Conservation (phyloP, 53 echinoderm and acorn worm species). For the Zoroaster sp. region DNA sequence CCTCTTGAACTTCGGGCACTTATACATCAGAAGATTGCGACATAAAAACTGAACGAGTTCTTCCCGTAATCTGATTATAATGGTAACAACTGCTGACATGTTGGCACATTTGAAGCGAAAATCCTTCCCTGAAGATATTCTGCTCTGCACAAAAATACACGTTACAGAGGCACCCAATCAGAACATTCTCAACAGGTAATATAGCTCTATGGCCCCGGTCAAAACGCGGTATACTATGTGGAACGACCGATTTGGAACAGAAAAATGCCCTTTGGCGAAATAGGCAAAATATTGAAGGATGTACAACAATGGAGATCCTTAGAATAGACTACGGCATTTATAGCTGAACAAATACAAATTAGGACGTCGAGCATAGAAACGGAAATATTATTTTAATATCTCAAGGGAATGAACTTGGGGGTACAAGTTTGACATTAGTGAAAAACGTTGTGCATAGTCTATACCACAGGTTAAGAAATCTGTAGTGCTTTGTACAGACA, state of each 20-base stretch:
- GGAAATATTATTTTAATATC: conserved; percentile 48
- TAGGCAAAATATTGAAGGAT: background rate
- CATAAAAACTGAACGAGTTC: background rate
- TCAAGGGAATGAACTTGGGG: background rate
- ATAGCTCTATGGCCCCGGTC: background rate
- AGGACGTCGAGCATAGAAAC: conserved; percentile 39
- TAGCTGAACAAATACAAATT: conserved; percentile 36
- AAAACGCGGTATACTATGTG: background rate
- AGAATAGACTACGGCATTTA: background rate
- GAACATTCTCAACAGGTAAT: background rate
- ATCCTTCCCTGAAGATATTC: conserved; percentile 39
- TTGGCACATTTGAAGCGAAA: conserved; percentile 6
- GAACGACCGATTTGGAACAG: background rate
- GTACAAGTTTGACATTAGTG: conserved; percentile 11
- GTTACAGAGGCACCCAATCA: background rate
- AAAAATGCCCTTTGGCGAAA: background rate
- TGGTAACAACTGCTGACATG: conserved; percentile 34
- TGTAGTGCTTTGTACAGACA: too few relatives aligned
- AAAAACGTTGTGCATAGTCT: too few relatives aligned
- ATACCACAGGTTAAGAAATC: too few relatives aligned
- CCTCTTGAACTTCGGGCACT: too few relatives aligned
- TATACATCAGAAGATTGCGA: background rate
- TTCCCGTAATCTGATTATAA: conserved; percentile 9
- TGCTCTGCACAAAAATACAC: background rate
- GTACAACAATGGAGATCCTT: background rate